phyloP scores from a whole-genome alignment of 2,888 invertebrate genomes.

The Temnothorax rugatulus region DNA sequence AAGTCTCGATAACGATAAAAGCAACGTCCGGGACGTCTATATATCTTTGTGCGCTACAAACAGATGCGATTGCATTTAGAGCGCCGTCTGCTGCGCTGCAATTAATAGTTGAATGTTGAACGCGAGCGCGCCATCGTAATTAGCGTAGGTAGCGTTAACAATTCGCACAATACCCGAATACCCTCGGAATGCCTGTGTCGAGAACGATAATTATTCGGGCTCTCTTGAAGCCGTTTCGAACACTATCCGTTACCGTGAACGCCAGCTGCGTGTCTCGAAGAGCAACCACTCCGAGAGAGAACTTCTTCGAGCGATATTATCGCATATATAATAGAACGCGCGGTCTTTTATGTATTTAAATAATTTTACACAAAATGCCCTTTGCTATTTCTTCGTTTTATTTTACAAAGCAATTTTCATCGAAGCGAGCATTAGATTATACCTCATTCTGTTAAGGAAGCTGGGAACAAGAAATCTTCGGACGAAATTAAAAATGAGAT shows the following conservation, averaged over 20 bases:
- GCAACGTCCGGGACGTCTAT: not conserved
- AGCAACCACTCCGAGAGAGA: conserved; percentile 6
- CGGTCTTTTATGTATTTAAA: conserved; percentile 4
- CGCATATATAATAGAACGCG: conserved; percentile 29
- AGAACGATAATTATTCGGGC: conserved; percentile 45
- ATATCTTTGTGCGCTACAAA: conserved; percentile 8
- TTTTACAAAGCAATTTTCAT: conserved; percentile 10
- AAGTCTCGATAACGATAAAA: conserved; percentile 9
- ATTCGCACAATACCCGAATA: conserved; percentile 45
- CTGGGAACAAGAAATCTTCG: not conserved
- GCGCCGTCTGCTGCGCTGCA: conserved; percentile 30
- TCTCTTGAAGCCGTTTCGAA: conserved; percentile 29
- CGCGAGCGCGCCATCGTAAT: conserved; percentile 33
- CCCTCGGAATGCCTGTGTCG: conserved; percentile 21
- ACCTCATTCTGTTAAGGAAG: not conserved
- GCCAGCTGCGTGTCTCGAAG: conserved; percentile 30
- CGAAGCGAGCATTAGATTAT: not conserved
- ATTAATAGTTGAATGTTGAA: conserved; percentile 48
- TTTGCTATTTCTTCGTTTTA: not conserved
- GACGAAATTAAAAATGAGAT: not conserved
- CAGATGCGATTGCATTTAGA: conserved; percentile 31
- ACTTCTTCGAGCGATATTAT: conserved; percentile 19
- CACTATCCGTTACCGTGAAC: conserved; percentile 34
- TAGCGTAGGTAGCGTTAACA: conserved; percentile 49
- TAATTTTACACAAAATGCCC: not conserved